Evolutionary conservation across 2,888 invertebrate genomes (phyloP), one percentile per base, ranked within the genome.

Genomic region (Bombylius major): DNA sequence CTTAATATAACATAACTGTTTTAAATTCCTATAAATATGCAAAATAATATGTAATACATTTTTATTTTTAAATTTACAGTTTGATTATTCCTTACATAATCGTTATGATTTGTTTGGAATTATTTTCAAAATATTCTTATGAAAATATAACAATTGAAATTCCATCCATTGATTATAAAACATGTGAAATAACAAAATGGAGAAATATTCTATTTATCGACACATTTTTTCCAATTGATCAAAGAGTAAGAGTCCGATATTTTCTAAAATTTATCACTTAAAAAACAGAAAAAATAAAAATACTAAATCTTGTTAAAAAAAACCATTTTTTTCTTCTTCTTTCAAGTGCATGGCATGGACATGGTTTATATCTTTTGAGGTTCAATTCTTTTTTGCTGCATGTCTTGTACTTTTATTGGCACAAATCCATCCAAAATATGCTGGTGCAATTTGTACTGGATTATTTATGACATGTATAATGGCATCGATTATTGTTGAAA

Each of bases 331-430:
- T 23, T n/a, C n/a, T 23, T 23, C 23, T 2, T 23, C 23, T 60
- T 58, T 54, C 34, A 70, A 89, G 88, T 89, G 89, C 64, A 84
- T 88, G 84, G 77, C 86, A 54, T 82, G 88, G 78, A 86, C 87
- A 57, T 89, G 88, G 89, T 87, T 86, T 69, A 72, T 89, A 53
- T 83, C 87, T 0, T 79, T 84, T 64, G 88, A 89, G 71, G 84
- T 84, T 0, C 86, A 86, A 66, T 82, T 88, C 66, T 88, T 87
- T 71, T 76, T 82, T 36, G 68, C 81, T 14, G 86, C 86, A 31
- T 84, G 83, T 42, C 70, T 87, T 46, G 76, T 85, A 59, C 69
- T 84, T 57, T 77, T 86, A 53, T 66, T 83, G 47, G 80, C 82
- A 1, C 77, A 79, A 51, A 78, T 70, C 49, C 68, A 70, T 56